These are phyloP conservation scores for Andrena bucephala DNA, from an alignment of 2,888 invertebrate species.

Conservation along the genomic window DNA sequence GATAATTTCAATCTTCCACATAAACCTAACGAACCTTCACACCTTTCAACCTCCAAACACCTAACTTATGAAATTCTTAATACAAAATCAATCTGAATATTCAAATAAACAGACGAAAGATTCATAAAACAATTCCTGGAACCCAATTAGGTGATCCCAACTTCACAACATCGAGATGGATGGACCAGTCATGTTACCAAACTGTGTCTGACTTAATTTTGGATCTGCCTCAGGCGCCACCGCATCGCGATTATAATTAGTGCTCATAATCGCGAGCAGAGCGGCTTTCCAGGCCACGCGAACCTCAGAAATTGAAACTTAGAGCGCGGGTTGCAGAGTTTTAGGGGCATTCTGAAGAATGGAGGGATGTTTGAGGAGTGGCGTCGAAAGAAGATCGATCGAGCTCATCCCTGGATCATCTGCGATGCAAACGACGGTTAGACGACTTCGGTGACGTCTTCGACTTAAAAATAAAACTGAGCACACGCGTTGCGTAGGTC, in stretches of 20 bases:
- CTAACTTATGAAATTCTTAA: too few relatives aligned
- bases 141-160: too few relatives aligned
- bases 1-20: background rate
- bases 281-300: background rate
- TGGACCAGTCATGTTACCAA: too few relatives aligned
- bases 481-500: slow-evolving; percentile 12
- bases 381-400: background rate
- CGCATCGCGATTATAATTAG: slow-evolving; percentile 2
- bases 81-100: too few relatives aligned
- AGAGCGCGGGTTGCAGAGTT: background rate
- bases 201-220: slow-evolving; percentile 5
- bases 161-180: too few relatives aligned
- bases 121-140: too few relatives aligned
- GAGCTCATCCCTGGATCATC: background rate
- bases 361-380: background rate
- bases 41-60: too few relatives aligned
- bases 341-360: background rate
- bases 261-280: background rate
- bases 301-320: background rate
- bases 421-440: slow-evolving; percentile 20
- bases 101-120: too few relatives aligned
- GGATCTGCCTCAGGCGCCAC: background rate
- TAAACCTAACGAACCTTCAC: too few relatives aligned
- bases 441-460: slow-evolving; percentile 30
- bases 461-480: slow-evolving; percentile 43